A percentile compares a stretch with the other conserved stretches of the same genome.
phyloP scores from a whole-genome alignment of 2,888 invertebrate species.

The Onchidella celtica region DNA sequence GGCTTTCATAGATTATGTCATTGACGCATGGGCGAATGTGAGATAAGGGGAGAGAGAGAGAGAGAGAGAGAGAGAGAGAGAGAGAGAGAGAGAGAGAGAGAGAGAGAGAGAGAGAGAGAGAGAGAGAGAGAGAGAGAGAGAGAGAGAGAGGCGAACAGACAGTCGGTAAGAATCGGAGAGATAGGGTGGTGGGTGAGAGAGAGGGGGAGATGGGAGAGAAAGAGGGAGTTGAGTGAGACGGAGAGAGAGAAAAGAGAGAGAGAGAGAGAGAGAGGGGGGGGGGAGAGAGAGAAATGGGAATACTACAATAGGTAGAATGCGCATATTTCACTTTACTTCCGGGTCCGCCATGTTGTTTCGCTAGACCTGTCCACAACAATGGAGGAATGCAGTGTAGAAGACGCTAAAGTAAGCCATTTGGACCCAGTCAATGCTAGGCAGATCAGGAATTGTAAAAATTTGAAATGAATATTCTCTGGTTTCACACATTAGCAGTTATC shows the following conservation, averaged over 20 bases:
- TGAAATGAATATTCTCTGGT: too few species aligned
- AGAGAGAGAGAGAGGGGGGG: background rate
- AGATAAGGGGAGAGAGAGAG: constrained; percentile 39
- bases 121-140: constrained; percentile 17
- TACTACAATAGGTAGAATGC: too few species aligned
- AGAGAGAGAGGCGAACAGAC: background rate
- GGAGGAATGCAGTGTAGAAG: too few species aligned
- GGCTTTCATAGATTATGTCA: too few species aligned
- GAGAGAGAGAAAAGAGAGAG: background rate
- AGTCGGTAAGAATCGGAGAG: constrained; percentile 6
- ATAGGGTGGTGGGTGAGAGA: constrained; percentile 1
- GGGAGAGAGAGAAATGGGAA: background rate
- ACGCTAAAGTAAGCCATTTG: too few species aligned
- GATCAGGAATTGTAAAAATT: too few species aligned
- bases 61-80: constrained; percentile 44
- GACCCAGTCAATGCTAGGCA: too few species aligned
- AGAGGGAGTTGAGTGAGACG: background rate
- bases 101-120: background rate
- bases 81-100: too few species aligned
- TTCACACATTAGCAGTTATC: too few species aligned
- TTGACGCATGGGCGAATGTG: constrained; percentile 26
- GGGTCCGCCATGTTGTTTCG: too few species aligned
- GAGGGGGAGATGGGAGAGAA: background rate
- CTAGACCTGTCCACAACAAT: too few species aligned
- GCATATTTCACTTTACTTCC: too few species aligned